Percentiles rank a stretch among this genome's conserved stretches.
Conservation (phyloP, 2,113 vertebrate genomes). For the Leptosomus discolor region DNA sequence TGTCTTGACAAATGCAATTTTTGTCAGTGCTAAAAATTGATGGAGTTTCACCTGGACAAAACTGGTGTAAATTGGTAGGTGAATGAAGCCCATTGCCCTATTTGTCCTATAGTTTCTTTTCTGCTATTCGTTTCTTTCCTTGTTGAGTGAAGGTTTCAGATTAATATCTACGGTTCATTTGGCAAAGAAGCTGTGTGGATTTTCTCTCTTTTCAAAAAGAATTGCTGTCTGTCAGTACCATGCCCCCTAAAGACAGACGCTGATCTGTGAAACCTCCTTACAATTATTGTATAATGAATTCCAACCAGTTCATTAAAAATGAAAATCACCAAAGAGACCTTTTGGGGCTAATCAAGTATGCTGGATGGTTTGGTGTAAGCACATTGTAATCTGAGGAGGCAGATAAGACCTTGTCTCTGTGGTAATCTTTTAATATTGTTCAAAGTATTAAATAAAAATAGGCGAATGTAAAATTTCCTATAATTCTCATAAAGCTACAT, state of each 20-base stretch:
- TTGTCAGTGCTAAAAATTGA: not conserved
- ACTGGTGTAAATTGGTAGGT: not conserved
- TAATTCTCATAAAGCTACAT: not conserved
- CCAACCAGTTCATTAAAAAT: slow-evolving; percentile 59
- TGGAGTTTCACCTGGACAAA: not conserved
- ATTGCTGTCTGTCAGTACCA: not conserved
- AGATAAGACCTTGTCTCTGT: slow-evolving; percentile 26
- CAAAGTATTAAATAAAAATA: slow-evolving; percentile 37
- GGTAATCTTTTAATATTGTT: slow-evolving; percentile 17
- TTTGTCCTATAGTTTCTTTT: not conserved
- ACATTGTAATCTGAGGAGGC: slow-evolving; percentile 21
- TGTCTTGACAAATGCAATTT: not conserved
- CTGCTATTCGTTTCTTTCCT: not conserved
- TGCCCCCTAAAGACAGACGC: slow-evolving; percentile 23
- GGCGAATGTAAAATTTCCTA: not conserved
- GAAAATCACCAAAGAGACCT: slow-evolving; percentile 59
- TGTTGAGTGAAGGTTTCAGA: not conserved
- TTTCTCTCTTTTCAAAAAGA: not conserved
- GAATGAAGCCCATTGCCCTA: not conserved
- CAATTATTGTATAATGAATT: slow-evolving; percentile 64
- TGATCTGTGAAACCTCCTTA: slow-evolving; percentile 44
- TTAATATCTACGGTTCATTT: slow-evolving; percentile 18
- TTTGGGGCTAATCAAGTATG: slow-evolving; percentile 56
- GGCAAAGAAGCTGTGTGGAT: not conserved
- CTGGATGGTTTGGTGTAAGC: not conserved